phyloP scores from a whole-genome alignment of 53 echinoderm and acorn worm species.

The Echinarachnius parma region DNA sequence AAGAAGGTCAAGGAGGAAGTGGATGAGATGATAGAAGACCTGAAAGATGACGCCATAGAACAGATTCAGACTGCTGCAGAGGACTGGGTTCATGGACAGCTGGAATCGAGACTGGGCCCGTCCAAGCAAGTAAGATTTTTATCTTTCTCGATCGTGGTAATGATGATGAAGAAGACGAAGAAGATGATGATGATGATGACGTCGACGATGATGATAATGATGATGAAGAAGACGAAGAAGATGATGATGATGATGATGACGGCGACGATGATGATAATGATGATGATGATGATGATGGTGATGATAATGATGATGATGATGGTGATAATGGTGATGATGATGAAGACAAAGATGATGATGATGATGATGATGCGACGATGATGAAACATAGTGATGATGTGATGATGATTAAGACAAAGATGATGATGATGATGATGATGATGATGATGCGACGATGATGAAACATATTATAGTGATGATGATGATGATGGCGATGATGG shows the following conservation, averaged over 20 bases:
- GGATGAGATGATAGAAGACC: constrained; percentile 21
- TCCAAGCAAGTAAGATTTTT: background rate
- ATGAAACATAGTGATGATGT: no score
- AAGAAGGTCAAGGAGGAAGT: constrained; percentile 8
- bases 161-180: background rate
- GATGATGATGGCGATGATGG: background rate
- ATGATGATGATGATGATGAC: no score
- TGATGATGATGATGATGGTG: background rate
- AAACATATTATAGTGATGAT: background rate
- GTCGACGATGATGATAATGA: no score
- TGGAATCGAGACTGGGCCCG: background rate
- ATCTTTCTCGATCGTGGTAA: no score
- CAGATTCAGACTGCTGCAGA: constrained; percentile 1
- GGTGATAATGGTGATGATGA: no score
- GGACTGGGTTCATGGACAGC: background rate
- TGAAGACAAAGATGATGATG: background rate
- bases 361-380: no score
- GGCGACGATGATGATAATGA: no score
- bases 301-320: no score
- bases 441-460: no score
- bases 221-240: background rate
- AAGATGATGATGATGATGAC: no score
- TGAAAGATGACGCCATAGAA: constrained; percentile 10
- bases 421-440: no score
- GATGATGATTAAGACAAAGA: no score